Conservation (phyloP, 2,888 invertebrate genomes). For the Drosophila hawaiiensis region DNA sequence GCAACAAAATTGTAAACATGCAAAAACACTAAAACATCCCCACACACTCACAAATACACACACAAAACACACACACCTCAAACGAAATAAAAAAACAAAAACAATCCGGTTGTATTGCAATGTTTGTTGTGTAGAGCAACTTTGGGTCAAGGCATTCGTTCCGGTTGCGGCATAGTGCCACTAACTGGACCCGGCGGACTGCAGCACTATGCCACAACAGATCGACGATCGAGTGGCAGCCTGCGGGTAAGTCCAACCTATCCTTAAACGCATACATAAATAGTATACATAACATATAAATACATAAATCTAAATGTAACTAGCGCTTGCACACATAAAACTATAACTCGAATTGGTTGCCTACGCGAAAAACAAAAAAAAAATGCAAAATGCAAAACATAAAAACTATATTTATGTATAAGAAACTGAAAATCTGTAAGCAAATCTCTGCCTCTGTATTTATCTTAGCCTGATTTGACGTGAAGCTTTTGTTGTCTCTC, state of each 20-base stretch:
- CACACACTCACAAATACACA: not conserved
- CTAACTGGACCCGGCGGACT: conserved; percentile 85
- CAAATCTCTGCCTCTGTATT: conserved; percentile 44
- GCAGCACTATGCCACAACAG: conserved; percentile 85
- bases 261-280: conserved; percentile 1
- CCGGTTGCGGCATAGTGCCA: conserved; percentile 85
- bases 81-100: conserved; percentile 35
- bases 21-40: conserved; percentile 45
- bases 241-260: conserved; percentile 83
- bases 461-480: conserved; percentile 74
- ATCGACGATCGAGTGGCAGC: conserved; percentile 85
- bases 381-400: not conserved
- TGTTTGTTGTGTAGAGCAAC: conserved; percentile 85
- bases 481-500: conserved; percentile 84
- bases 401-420: not conserved
- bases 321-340: conserved; percentile 55
- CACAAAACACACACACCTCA: conserved; percentile 35
- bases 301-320: conserved; percentile 27
- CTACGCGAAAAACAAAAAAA: conserved; percentile 21
- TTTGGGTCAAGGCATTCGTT: conserved; percentile 86
- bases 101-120: conserved; percentile 74
- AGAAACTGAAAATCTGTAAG: conserved; percentile 19
- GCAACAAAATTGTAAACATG: conserved; percentile 48
- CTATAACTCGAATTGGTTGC: conserved; percentile 35
- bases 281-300: conserved; percentile 3